These are phyloP conservation scores for Vanessa cardui DNA, from an alignment of 2,888 invertebrate genomes.

Conservation along the genomic window DNA sequence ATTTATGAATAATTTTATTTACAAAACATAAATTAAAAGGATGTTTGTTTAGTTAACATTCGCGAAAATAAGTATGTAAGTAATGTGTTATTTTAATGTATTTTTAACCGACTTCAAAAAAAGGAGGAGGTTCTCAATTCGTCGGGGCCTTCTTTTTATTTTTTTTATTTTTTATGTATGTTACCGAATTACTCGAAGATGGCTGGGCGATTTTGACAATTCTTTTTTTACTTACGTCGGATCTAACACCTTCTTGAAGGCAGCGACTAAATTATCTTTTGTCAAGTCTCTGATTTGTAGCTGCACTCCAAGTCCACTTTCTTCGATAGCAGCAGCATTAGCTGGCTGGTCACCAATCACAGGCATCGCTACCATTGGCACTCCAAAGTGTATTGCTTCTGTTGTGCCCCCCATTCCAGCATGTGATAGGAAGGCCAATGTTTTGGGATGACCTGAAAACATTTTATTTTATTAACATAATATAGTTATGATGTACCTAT, in stretches of 20 bases:
- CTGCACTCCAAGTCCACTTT: slow-evolving; percentile 78
- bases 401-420: slow-evolving; percentile 83
- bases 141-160: no score
- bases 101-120: no score
- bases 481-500: neutral
- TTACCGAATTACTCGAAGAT: no score
- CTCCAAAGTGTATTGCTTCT: slow-evolving; percentile 84
- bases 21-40: no score
- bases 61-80: no score
- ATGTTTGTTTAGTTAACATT: no score
- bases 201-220: no score
- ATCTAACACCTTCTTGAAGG: slow-evolving; percentile 79
- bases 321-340: slow-evolving; percentile 82
- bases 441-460: slow-evolving; percentile 83
- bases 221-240: slow-evolving; percentile 77
- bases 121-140: no score
- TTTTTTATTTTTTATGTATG: no score
- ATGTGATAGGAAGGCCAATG: slow-evolving; percentile 83
- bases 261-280: slow-evolving; percentile 75
- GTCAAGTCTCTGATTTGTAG: slow-evolving; percentile 74
- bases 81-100: no score
- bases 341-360: slow-evolving; percentile 83
- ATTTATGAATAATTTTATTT: no score
- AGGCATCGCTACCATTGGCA: slow-evolving; percentile 83
- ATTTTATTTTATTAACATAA: slow-evolving; percentile 24